Percentiles rank a stretch among this genome's conserved stretches.
These are phyloP conservation scores for Hycleus phaleratus DNA, from an alignment of 1,140 invertebrate species.

Conservation along the genomic window DNA sequence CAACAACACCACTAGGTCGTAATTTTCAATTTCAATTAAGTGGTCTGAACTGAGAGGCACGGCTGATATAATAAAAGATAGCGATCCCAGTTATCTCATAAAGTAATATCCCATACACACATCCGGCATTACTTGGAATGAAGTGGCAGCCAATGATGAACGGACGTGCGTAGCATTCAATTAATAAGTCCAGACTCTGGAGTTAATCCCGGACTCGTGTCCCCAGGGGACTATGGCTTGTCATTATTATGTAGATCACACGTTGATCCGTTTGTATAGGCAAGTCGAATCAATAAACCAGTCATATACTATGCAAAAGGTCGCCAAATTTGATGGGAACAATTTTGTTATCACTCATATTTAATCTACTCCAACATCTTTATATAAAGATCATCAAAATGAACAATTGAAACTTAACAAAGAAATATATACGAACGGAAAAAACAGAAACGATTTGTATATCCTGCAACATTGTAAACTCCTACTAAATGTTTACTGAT, in stretches of 20 bases:
- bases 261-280: slow-evolving; percentile 34
- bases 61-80: slow-evolving; percentile 33
- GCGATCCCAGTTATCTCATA: slow-evolving; percentile 32
- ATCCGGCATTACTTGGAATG: slow-evolving; percentile 29
- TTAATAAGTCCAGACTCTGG: slow-evolving; percentile 36
- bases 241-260: slow-evolving; percentile 41
- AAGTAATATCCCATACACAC: slow-evolving; percentile 31
- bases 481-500: too few species aligned
- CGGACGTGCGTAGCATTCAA: slow-evolving; percentile 40
- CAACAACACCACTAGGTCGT: slow-evolving; percentile 20
- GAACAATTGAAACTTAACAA: too few species aligned
- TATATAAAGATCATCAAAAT: too few species aligned
- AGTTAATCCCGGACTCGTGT: slow-evolving; percentile 38
- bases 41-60: slow-evolving; percentile 8
- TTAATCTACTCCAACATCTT: too few species aligned
- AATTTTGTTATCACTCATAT: too few species aligned
- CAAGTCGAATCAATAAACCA: slow-evolving; percentile 31
- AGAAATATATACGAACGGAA: background rate
- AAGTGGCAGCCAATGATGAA: slow-evolving; percentile 40
- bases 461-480: too few species aligned
- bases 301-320: background rate
- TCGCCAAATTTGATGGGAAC: too few species aligned
- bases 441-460: background rate
- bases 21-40: slow-evolving; percentile 37
- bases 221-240: slow-evolving; percentile 31